Percentiles rank a stretch among this genome's conserved stretches.
These are phyloP conservation scores for Crocuta crocuta DNA, from an alignment of 2,113 vertebrate species.

Conservation along the genomic window DNA sequence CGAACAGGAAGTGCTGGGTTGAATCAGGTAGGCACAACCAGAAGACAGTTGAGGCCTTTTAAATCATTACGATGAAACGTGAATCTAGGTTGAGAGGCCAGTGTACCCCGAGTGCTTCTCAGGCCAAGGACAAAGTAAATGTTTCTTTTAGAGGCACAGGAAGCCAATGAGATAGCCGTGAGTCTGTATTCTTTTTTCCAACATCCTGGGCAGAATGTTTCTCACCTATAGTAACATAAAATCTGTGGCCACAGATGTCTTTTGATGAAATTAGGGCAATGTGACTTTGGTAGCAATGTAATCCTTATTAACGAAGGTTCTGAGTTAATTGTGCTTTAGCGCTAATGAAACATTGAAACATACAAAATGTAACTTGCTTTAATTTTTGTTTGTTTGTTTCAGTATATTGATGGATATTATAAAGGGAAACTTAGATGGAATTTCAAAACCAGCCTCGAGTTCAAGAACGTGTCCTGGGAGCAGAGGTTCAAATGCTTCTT, in stretches of 20 bases:
- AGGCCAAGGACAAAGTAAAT: neutral
- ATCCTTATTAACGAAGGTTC: constrained; percentile 11
- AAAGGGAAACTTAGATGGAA: constrained; percentile 88
- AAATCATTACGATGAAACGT: neutral
- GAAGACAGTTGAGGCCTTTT: neutral
- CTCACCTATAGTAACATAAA: neutral
- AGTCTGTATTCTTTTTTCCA: neutral
- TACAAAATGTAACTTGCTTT: neutral
- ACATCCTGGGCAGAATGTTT: neutral
- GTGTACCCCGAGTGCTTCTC: neutral
- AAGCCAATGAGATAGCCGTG: neutral
- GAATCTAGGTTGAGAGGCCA: neutral
- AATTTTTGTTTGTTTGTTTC: constrained; percentile 47
- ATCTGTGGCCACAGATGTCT: neutral
- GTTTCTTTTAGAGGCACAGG: neutral
- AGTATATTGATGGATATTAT: constrained; percentile 89
- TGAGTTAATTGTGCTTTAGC: neutral
- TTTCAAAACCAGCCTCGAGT: constrained; percentile 88
- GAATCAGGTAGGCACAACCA: neutral
- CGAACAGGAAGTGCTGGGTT: neutral
- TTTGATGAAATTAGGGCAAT: neutral
- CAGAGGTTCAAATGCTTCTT: constrained; percentile 83
- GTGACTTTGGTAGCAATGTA: constrained; percentile 14
- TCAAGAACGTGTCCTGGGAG: constrained; percentile 82
- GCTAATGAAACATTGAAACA: neutral